Evolutionary conservation across 2,888 invertebrate genomes (phyloP), one percentile per base, ranked within the genome.

Genomic region (Nephrotoma flavescens): DNA sequence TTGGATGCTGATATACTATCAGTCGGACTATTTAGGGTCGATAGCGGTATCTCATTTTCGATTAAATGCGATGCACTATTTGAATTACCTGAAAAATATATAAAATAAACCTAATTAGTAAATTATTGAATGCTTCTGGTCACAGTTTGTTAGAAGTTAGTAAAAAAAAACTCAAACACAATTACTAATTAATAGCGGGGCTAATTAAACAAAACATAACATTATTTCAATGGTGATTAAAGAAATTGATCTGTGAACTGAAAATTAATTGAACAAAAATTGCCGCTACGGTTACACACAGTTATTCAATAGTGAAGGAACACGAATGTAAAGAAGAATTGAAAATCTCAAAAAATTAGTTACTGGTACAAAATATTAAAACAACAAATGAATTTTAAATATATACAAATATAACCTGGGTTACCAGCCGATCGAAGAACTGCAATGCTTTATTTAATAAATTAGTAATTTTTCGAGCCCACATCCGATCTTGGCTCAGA

Each of bases 41-140:
- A 94, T 89, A 94, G 89, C 86, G 94, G 94, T 88, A 94, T 93
- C 91, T 94, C 94, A 89, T 93, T 94, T 88, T 93, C 93, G 88
- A 94, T 94, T 89, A 95, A 92, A 89, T 94, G 94, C 87, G 94
- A 94, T 90, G 94, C 92, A 90, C 94, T 94, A 91, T 94, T 94
- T 88, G 94, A 93, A 90, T 94, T 94, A 91, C 94, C 94, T 94
- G 92, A 86, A 92, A 71, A 71, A 71, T 92, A 88, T 88, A 89
- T 89, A 90, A 89, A 88, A 88, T 31, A 83, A 15, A 71, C 47
- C 45, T 19, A 83, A 87, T 71, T 71, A 71, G 31, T 31, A 71
- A 31, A 31, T 71, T 31, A 11, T 31, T 31, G 7, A 71, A 31
- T 19, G 4, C 6, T 84, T 52, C 15, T n/a, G 31, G 31, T 2